Evolutionary conservation across 2,113 vertebrate species (phyloP), one percentile per base, ranked within the genome.

Genomic region (Tylochromis polylepis): DNA sequence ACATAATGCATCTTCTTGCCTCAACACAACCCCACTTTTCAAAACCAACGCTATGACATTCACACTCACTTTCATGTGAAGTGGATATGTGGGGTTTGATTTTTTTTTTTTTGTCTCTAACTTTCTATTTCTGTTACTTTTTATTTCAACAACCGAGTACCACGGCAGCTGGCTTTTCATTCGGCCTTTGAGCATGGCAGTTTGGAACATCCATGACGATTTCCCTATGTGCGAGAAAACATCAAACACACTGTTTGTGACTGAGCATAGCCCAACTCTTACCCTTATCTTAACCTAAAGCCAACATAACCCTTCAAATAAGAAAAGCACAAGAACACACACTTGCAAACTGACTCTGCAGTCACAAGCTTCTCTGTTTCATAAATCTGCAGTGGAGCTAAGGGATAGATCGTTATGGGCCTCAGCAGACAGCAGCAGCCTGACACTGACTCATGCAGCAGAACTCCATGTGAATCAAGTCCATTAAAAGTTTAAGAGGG

Each of bases 371-470:
- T 46, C 29, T 65, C 38, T 67, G 65, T 59, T 78, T 79, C 31
- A 38, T 60, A 67, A 29, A 55, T n/a, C 29, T 14, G 38, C 81
- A 27, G 62, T 60, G 29, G 34, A 78, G 59, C 55, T 88, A 38
- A 84, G 59, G 20, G 60, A 51, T 24, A 51, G 83, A 55, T 58
- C 57, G 22, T 78, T 53, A 43, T 4, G 12, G 38, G 70, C 55
- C 46, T 36, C 53, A 51, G 8, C 20, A 60, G 22, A 9, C 41
- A 62, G 34, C 84, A 38, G 83, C 81, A 56, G 67, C 75, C 24
- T 85, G 60, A 87, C 84, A 43, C 83, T 88, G 91, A 93, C 83
- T 92, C 93, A 91, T 88, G 34, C 59, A 6, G 34, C 67, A 43
- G 81, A 86, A 78, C 62, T 78, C 24, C 11, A 6, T 5, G 46